A percentile compares a stretch with the other conserved stretches of the same genome.
Evolutionary conservation across 2,888 invertebrate species (phyloP).

Genomic region (Apotomis betuletana): DNA sequence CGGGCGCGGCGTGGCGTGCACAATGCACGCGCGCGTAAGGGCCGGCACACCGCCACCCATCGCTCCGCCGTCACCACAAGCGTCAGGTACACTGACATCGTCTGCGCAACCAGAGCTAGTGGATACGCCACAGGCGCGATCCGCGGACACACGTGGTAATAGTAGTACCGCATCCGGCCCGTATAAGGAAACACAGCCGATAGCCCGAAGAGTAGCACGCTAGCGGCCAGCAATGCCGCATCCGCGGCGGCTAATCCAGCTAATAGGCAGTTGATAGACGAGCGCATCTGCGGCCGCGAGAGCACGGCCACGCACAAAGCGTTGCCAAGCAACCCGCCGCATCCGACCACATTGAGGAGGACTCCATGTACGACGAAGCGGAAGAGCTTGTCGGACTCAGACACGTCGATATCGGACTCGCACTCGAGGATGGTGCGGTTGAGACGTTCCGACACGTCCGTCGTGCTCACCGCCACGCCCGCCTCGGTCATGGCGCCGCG

Average conservation of each 20-base stretch:
- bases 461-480: conserved; percentile 46
- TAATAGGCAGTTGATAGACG: conserved; percentile 96
- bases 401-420: conserved; percentile 68
- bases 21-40: conserved; percentile 92
- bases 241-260: conserved; percentile 97
- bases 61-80: conserved; percentile 95
- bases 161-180: conserved; percentile 89
- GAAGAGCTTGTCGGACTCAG: conserved; percentile 83
- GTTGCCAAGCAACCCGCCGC: conserved; percentile 95
- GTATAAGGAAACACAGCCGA: conserved; percentile 94
- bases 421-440: conserved; percentile 54
- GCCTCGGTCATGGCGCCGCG: conserved; percentile 54
- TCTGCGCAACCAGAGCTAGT: conserved; percentile 93
- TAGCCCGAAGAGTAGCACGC: conserved; percentile 93
- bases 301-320: conserved; percentile 95
- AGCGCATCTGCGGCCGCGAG: conserved; percentile 96
- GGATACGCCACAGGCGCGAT: conserved; percentile 92
- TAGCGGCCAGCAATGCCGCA: conserved; percentile 93
- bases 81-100: conserved; percentile 96
- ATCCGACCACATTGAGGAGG: conserved; percentile 90
- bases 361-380: conserved; percentile 93
- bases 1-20: conserved; percentile 95
- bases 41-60: conserved; percentile 97
- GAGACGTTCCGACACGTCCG: conserved; percentile 46
- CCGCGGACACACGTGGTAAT: conserved; percentile 90